Evolutionary conservation across 2,888 invertebrate species (phyloP).

Genomic region (Epinotia nisella): DNA sequence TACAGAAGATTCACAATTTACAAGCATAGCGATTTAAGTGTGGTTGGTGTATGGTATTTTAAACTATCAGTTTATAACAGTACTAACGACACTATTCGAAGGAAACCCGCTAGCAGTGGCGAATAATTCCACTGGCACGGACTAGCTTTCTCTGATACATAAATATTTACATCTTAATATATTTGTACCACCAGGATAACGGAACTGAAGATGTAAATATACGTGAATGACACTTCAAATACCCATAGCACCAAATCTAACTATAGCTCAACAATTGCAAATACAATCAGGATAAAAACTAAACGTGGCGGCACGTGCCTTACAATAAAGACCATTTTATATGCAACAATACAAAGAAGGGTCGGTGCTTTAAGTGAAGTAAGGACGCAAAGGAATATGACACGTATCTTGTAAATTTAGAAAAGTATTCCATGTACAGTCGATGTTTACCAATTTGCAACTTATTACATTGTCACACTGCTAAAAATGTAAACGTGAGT

Average conservation of each 20-base stretch:
- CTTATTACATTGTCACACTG: too few relatives aligned
- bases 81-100: not conserved
- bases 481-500: too few relatives aligned
- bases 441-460: too few relatives aligned
- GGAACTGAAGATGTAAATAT: too few relatives aligned
- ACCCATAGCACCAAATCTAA: not conserved
- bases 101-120: not conserved
- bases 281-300: not conserved
- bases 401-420: too few relatives aligned
- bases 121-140: not conserved
- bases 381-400: too few relatives aligned
- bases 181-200: conserved; percentile 6
- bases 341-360: too few relatives aligned
- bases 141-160: not conserved
- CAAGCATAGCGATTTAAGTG: conserved; percentile 10
- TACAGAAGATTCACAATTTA: conserved; percentile 8
- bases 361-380: too few relatives aligned
- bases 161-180: not conserved
- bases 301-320: not conserved
- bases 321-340: too few relatives aligned
- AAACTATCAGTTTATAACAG: not conserved
- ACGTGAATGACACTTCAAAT: not conserved
- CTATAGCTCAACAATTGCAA: not conserved
- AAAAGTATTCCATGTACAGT: too few relatives aligned
- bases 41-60: not conserved